phyloP scores from a whole-genome alignment of 2,888 invertebrate species.

The Pseudeuparius sepicola region DNA sequence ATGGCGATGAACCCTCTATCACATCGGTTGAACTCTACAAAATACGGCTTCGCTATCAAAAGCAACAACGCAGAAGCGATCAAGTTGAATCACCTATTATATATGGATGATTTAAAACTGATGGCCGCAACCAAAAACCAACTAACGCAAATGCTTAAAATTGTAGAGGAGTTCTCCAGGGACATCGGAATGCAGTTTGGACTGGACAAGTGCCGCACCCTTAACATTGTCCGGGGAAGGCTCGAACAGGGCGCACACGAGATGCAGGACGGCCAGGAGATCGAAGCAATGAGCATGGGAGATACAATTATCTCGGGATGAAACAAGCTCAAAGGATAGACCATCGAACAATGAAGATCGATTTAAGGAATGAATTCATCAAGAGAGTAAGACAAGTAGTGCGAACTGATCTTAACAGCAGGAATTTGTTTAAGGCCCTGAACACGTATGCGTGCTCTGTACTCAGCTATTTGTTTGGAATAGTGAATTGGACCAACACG shows the following conservation, averaged over 20 bases:
- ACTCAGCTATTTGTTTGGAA: not conserved
- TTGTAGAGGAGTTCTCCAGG: slow-evolving; percentile 8
- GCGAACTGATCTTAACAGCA: not conserved
- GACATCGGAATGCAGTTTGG: slow-evolving; percentile 13
- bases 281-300: no score
- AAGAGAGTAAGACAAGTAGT: no score
- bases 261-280: no score
- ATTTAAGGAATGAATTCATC: no score
- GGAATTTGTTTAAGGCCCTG: slow-evolving; percentile 2
- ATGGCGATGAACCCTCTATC: slow-evolving; percentile 5
- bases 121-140: slow-evolving; percentile 7
- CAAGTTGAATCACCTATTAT: slow-evolving; percentile 1
- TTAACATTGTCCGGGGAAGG: slow-evolving; percentile 5
- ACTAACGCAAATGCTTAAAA: slow-evolving; percentile 7
- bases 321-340: no score
- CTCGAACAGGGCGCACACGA: no score
- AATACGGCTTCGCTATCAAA: slow-evolving; percentile 1
- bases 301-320: no score
- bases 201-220: slow-evolving; percentile 9
- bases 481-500: not conserved
- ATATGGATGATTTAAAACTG: slow-evolving; percentile 13
- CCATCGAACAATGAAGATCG: no score
- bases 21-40: not conserved
- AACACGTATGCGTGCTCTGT: slow-evolving; percentile 2
- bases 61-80: not conserved